A percentile compares a stretch with the other conserved stretches of the same genome.
Conservation (phyloP, 2,113 vertebrate genomes). For the Pipra filicauda region DNA sequence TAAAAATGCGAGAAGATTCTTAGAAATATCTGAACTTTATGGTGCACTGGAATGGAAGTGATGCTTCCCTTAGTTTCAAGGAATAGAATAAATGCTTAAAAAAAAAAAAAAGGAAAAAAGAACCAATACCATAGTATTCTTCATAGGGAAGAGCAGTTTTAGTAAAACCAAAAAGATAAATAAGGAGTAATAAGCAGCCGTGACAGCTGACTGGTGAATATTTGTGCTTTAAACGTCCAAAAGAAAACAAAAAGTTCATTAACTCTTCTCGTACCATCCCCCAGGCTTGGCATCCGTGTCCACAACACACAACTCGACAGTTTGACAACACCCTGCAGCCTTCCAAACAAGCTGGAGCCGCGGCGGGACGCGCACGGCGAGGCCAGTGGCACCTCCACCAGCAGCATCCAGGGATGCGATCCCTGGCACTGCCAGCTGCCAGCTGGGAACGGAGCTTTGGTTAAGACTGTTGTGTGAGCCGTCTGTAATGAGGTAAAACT, state of each 20-base stretch:
- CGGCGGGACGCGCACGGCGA: not conserved
- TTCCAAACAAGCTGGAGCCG: not conserved
- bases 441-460: not conserved
- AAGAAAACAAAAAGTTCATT: conserved; percentile 20
- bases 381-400: not conserved
- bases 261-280: conserved; percentile 41
- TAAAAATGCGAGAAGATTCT: not conserved
- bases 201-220: conserved; percentile 41
- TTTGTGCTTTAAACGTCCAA: conserved; percentile 68
- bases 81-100: conserved; percentile 21
- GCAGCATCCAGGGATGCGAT: not conserved
- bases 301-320: not conserved
- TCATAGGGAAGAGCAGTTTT: conserved; percentile 37
- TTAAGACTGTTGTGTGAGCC: conserved; percentile 87
- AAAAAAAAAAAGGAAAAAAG: not conserved
- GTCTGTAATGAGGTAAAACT: conserved; percentile 93
- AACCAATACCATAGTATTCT: conserved; percentile 17
- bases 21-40: not conserved
- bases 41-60: conserved; percentile 48
- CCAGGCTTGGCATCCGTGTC: not conserved
- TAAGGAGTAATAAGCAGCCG: conserved; percentile 54
- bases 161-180: conserved; percentile 38
- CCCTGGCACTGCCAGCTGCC: not conserved
- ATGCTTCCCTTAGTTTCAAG: conserved; percentile 32
- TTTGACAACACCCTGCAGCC: not conserved